These are phyloP conservation scores for Drosophila villosipedis DNA, from an alignment of 2,888 invertebrate genomes.

Conservation along the genomic window DNA sequence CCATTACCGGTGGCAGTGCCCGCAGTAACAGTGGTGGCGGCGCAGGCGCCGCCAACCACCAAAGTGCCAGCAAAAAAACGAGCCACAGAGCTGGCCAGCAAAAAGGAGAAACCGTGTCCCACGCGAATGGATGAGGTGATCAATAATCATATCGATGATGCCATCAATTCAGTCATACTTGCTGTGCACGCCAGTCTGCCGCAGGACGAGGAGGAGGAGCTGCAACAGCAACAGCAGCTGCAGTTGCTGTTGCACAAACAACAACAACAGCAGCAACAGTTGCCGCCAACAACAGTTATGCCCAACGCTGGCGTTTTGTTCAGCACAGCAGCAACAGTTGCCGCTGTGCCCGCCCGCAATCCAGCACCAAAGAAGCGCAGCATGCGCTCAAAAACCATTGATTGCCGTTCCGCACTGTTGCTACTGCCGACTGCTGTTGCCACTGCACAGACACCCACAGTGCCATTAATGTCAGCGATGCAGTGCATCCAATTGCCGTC, in stretches of 20 bases:
- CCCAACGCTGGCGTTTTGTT: conserved; percentile 9
- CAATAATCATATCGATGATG: conserved; percentile 82
- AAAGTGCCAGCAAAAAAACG: conserved; percentile 53
- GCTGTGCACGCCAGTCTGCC: conserved; percentile 77
- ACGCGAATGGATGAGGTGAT: conserved; percentile 82
- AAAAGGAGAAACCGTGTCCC: conserved; percentile 62
- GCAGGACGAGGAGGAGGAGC: conserved; percentile 57
- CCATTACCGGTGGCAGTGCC: conserved; percentile 33
- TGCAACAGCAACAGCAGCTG: conserved; percentile 13
- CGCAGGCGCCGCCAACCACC: conserved; percentile 7
- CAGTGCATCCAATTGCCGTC: conserved; percentile 4
- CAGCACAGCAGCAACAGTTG: conserved; percentile 26
- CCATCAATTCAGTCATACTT: conserved; percentile 82
- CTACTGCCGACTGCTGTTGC: conserved; percentile 14
- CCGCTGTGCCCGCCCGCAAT: conserved; percentile 28
- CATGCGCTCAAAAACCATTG: conserved; percentile 81
- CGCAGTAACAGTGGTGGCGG: background rate
- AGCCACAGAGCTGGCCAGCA: conserved; percentile 16
- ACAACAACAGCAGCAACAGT: conserved; percentile 9
- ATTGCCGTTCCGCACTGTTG: conserved; percentile 65
- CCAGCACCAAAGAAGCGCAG: conserved; percentile 72
- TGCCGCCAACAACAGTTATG: conserved; percentile 3
- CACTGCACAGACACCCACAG: background rate
- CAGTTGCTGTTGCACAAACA: conserved; percentile 11
- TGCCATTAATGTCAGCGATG: conserved; percentile 7